These are phyloP conservation scores for Formica exsecta DNA, from an alignment of 1,140 invertebrate genomes.

Conservation along the genomic window DNA sequence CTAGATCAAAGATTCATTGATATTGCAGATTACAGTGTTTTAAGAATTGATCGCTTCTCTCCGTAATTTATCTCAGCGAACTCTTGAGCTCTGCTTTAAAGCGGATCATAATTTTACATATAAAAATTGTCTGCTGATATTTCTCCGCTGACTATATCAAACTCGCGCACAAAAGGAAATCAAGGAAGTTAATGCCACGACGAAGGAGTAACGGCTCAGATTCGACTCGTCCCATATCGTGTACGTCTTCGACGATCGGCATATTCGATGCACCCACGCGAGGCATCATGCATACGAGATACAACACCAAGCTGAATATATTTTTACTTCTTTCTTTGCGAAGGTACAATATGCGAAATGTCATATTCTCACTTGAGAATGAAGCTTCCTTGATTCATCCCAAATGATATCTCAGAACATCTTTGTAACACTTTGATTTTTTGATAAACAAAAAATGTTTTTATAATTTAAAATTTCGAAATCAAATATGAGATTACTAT, in stretches of 20 bases:
- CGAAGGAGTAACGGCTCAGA: slow-evolving; percentile 80
- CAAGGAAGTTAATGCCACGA: slow-evolving; percentile 49
- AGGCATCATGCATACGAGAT: slow-evolving; percentile 11
- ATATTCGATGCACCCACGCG: slow-evolving; percentile 67
- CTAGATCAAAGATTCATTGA: not conserved
- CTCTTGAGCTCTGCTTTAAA: not conserved
- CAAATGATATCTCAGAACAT: not conserved
- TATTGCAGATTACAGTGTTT: not conserved
- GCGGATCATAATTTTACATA: not conserved
- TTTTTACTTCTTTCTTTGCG: slow-evolving; percentile 30
- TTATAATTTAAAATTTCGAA: not conserved
- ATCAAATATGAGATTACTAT: not conserved
- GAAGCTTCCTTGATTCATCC: not conserved
- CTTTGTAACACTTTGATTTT: not conserved
- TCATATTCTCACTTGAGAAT: slow-evolving; percentile 20
- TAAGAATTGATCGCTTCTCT: not conserved
- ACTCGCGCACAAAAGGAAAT: slow-evolving; percentile 29
- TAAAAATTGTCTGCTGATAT: not conserved
- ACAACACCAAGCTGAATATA: not conserved
- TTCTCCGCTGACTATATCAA: not conserved
- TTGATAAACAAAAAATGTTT: not conserved
- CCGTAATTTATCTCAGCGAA: not conserved
- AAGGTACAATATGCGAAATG: slow-evolving; percentile 36
- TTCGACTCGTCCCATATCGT: slow-evolving; percentile 80
- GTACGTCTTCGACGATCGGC: slow-evolving; percentile 70